These are phyloP conservation scores for Avahi laniger DNA, from an alignment of 2,797 vertebrate genomes.

Conservation along the genomic window DNA sequence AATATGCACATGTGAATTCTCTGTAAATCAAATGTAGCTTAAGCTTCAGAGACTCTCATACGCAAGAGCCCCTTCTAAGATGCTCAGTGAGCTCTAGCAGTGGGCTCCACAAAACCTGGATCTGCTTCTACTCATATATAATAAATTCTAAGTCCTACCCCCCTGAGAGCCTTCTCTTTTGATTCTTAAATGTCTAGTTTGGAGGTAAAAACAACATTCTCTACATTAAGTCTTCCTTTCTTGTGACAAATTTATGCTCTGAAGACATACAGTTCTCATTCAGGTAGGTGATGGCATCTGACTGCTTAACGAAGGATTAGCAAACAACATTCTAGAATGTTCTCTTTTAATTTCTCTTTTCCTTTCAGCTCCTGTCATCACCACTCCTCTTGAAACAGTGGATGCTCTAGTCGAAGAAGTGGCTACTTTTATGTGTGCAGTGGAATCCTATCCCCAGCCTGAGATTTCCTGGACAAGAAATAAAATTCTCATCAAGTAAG, in stretches of 20 bases:
- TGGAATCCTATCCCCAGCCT: slow-evolving; percentile 92
- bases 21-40: neutral
- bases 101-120: neutral
- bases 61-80: neutral
- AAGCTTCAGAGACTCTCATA: neutral
- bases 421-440: slow-evolving; percentile 96
- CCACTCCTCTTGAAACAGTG: slow-evolving; percentile 93
- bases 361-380: slow-evolving; percentile 91
- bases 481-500: slow-evolving; percentile 95
- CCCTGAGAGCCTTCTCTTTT: neutral
- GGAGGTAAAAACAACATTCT: neutral
- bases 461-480: slow-evolving; percentile 97
- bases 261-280: neutral
- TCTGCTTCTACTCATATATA: neutral
- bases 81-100: neutral
- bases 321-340: neutral
- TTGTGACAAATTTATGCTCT: neutral
- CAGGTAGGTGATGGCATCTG: neutral
- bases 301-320: neutral
- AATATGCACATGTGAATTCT: neutral
- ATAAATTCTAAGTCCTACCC: neutral
- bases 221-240: neutral
- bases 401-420: slow-evolving; percentile 94
- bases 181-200: neutral
- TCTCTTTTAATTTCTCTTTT: slow-evolving; percentile 1